These are phyloP conservation scores for Vicugna pacos DNA, from an alignment of 2,113 vertebrate genomes.

Conservation along the genomic window DNA sequence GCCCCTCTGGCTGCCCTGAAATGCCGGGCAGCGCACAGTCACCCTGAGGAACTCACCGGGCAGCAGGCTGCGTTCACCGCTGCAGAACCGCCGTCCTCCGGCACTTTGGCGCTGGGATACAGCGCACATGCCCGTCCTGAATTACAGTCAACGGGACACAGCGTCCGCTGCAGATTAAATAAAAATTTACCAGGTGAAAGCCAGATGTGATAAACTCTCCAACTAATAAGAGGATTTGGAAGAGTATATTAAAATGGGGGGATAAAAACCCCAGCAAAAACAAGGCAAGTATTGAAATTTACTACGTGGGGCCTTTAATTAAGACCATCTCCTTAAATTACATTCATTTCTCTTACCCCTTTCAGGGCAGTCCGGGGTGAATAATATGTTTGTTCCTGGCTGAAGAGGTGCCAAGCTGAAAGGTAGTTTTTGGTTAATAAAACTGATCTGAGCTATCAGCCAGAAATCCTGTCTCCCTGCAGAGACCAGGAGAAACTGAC, in stretches of 20 bases:
- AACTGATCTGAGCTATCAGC: slow-evolving; percentile 12
- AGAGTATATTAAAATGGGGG: slow-evolving; percentile 3
- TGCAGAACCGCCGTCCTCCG: neutral
- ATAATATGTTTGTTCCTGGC: slow-evolving; percentile 73
- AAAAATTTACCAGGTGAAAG: slow-evolving; percentile 48
- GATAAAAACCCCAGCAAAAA: neutral
- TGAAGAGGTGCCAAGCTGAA: slow-evolving; percentile 67
- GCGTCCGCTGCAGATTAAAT: neutral
- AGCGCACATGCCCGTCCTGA: neutral
- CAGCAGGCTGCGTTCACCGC: neutral
- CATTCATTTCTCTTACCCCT: slow-evolving; percentile 57
- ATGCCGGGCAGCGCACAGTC: neutral
- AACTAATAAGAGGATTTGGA: neutral
- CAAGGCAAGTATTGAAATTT: slow-evolving; percentile 65
- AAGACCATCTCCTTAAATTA: slow-evolving; percentile 69
- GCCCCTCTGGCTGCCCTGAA: neutral
- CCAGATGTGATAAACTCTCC: slow-evolving; percentile 41
- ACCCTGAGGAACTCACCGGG: neutral
- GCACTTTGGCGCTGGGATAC: neutral
- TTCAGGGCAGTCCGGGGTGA: slow-evolving; percentile 64
- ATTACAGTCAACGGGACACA: neutral
- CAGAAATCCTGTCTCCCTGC: slow-evolving; percentile 41
- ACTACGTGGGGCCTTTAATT: slow-evolving; percentile 62
- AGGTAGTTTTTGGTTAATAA: slow-evolving; percentile 68
- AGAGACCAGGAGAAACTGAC: slow-evolving; percentile 17